A percentile compares a stretch with the other conserved stretches of the same genome.
phyloP scores from a whole-genome alignment of 2,888 invertebrate species.

The Agonopterix arenella region DNA sequence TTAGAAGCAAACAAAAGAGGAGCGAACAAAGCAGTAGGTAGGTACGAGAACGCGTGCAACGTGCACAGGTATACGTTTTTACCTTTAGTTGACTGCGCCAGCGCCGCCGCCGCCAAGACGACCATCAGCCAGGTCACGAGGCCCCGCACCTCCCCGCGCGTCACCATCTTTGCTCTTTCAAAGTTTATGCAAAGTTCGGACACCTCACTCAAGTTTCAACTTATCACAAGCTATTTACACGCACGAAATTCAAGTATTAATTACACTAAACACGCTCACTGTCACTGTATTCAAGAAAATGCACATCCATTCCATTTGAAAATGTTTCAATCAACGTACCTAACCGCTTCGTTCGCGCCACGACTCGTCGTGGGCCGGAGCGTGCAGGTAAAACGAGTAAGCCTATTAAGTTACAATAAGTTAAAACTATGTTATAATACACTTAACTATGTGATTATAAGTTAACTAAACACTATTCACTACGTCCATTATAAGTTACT shows the following conservation, averaged over 20 bases:
- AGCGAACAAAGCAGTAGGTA: constrained; percentile 51
- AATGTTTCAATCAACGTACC: constrained; percentile 66
- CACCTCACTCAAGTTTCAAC: constrained; percentile 57
- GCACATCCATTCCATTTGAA: constrained; percentile 68
- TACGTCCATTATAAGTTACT: constrained; percentile 42
- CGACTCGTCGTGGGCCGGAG: constrained; percentile 65
- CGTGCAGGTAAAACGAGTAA: constrained; percentile 72
- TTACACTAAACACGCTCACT: constrained; percentile 69
- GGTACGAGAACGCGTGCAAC: constrained; percentile 1
- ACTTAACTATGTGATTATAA: constrained; percentile 30
- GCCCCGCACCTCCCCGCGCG: constrained; percentile 42
- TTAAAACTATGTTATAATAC: constrained; percentile 46
- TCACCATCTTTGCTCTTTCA: constrained; percentile 53
- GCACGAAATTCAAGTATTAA: constrained; percentile 18
- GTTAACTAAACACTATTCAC: constrained; percentile 46
- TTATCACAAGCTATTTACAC: constrained; percentile 56
- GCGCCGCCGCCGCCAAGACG: constrained; percentile 53
- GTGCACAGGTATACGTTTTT: constrained; percentile 57
- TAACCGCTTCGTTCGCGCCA: constrained; percentile 40
- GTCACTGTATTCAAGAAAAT: constrained; percentile 66
- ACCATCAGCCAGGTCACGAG: constrained; percentile 52
- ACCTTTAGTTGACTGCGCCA: constrained; percentile 67
- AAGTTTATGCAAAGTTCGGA: constrained; percentile 32
- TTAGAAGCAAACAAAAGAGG: constrained; percentile 44
- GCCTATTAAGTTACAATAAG: constrained; percentile 66